phyloP scores from a whole-genome alignment of 1,140 invertebrate genomes.

The Cyphomyrmex costatus region DNA sequence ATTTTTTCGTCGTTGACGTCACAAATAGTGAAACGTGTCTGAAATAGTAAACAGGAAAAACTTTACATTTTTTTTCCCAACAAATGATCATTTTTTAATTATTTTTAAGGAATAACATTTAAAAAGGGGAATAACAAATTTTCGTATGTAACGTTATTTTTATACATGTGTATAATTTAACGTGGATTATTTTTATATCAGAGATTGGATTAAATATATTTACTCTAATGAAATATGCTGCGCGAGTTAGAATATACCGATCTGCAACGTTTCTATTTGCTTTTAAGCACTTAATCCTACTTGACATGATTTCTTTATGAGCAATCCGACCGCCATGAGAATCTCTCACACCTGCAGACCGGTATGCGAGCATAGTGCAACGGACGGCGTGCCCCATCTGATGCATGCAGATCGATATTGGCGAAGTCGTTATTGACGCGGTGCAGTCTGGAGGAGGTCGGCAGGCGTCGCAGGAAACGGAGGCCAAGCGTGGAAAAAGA shows the following conservation, averaged over 20 bases:
- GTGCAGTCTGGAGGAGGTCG: constrained; percentile 21
- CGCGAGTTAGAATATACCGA: constrained; percentile 14
- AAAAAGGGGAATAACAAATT: not conserved
- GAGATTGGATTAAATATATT: not conserved
- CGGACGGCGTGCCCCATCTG: constrained; percentile 44
- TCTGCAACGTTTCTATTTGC: constrained; percentile 18
- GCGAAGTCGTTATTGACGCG: constrained; percentile 60
- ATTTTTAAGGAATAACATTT: not conserved
- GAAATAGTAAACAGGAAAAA: no score
- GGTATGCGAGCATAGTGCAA: constrained; percentile 17
- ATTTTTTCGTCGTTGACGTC: no score
- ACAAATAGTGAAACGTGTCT: no score
- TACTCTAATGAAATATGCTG: not conserved
- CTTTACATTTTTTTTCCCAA: no score
- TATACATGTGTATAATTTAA: not conserved
- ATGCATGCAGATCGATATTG: constrained; percentile 63
- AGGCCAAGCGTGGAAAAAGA: not conserved
- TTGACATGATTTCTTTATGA: constrained; percentile 52
- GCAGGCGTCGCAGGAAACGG: not conserved
- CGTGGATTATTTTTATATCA: not conserved
- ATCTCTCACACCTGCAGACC: not conserved
- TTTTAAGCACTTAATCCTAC: constrained; percentile 39
- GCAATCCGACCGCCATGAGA: constrained; percentile 49
- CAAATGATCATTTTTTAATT: not conserved
- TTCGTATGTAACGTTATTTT: not conserved